Base-by-base conservation (phyloP, 2,888 invertebrate species). In the Lasioglossum villosulum region DNA sequence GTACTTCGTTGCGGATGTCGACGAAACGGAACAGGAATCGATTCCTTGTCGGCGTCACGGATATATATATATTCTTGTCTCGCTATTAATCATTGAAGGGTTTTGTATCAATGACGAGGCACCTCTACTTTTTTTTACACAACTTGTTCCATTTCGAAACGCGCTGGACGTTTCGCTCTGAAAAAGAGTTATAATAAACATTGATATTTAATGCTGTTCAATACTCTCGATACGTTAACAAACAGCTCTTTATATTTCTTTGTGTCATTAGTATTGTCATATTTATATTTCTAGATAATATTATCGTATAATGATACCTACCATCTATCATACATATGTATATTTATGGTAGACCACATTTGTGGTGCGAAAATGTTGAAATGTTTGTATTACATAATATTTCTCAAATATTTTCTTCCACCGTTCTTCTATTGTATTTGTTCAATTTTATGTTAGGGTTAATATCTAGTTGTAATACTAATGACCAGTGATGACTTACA, bases 41-140 rank as follows among this genome's bases (percentile, higher is more conserved):
- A 74, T 87, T 84, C 81, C 48, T 87, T 87, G 87, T 79, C 84
- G 83, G 37, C 78, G 68, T 42, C 16, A 66, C 66, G 16, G 59
- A 48, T 56, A n/a, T 19, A 19, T 19, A 19, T 72, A 23, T 37
- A n/a, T 52, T 70, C 12, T 34, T 14, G 19, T n/a, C 37, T 10
- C 34, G 19, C 19, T 72, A n/a, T 37, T 37, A 68, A 68, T 23
- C 19, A 63, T 63, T 30, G 30, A 63, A 63, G 63, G 30, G 63
- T 63, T 14, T 19, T 30, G 63, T 19, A 19, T 16, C 19, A 34
- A 63, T 63, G 2, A 14, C 14, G 16, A 30, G 63, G 30, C 16
- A 2, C 16, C 63, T 30, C 30, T 30, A 56, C 56, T 12, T 56
- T 56, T 10, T 10, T n/a, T 56, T 30, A 63, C 6, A 19, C 63